phyloP scores from a whole-genome alignment of 1,140 invertebrate genomes.

The Acromyrmex heyeri region DNA sequence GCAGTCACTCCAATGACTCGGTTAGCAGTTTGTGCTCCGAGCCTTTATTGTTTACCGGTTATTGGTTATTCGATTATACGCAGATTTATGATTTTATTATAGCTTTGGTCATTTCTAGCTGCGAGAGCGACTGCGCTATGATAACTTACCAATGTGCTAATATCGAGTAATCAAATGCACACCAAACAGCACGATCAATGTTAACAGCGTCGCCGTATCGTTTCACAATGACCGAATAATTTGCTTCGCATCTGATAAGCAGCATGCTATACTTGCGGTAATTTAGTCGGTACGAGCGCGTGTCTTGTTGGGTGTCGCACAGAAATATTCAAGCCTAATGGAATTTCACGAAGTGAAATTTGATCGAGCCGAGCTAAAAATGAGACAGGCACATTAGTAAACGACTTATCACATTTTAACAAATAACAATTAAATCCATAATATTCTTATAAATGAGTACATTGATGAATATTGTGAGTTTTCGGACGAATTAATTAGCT shows the following conservation, averaged over 20 bases:
- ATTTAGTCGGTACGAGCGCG: conserved; percentile 8
- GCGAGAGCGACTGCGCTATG: background rate
- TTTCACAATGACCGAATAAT: conserved; percentile 26
- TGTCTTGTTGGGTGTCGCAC: background rate
- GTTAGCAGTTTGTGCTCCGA: conserved; percentile 32
- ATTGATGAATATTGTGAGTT: background rate
- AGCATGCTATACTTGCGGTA: conserved; percentile 11
- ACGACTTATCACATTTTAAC: conserved; percentile 1
- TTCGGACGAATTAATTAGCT: conserved; percentile 1
- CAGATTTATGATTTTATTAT: conserved; percentile 48
- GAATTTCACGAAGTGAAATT: background rate
- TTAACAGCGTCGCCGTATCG: conserved; percentile 4
- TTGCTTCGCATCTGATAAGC: conserved; percentile 6
- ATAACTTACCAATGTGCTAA: conserved; percentile 19
- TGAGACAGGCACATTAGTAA: background rate
- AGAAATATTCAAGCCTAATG: background rate
- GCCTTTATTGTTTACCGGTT: conserved; percentile 54
- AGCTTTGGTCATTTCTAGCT: conserved; percentile 19
- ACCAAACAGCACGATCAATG: conserved; percentile 1
- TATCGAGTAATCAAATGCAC: conserved; percentile 5
- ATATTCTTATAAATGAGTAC: background rate
- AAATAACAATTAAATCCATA: conserved; percentile 13
- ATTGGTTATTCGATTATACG: conserved; percentile 47
- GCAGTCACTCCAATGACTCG: conserved; percentile 40
- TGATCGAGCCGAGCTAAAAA: background rate